A percentile compares a stretch with the other conserved stretches of the same genome.
These are phyloP conservation scores for Steatocranus sp. DNA, from an alignment of 2,797 vertebrate genomes.

Conservation along the genomic window DNA sequence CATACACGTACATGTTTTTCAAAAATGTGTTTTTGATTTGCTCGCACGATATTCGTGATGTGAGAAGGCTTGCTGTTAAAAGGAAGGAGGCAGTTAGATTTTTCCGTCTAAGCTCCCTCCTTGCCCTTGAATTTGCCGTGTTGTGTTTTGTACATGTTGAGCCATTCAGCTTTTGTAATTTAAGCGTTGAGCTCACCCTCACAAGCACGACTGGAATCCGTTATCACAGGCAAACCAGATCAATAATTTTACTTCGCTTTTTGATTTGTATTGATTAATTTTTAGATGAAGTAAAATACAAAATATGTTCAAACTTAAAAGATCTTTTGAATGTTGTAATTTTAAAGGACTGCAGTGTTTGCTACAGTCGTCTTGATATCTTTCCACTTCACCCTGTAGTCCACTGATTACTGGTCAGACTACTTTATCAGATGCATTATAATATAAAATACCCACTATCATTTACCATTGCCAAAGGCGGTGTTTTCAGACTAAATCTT, in stretches of 20 bases:
- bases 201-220: not conserved
- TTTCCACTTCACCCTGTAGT: not conserved
- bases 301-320: not conserved
- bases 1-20: not conserved
- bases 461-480: not conserved
- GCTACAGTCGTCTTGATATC: not conserved
- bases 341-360: not conserved
- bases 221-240: not conserved
- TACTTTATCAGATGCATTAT: not conserved
- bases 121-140: not conserved
- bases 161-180: not conserved
- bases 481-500: not conserved
- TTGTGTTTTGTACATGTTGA: not conserved
- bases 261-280: not conserved
- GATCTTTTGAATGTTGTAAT: not conserved
- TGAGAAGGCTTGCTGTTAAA: not conserved
- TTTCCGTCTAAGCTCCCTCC: not conserved
- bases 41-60: not conserved
- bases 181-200: not conserved
- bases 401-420: not conserved
- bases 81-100: not conserved
- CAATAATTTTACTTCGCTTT: not conserved
- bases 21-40: not conserved
- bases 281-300: not conserved
- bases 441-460: not conserved